Evolutionary conservation across 1,140 invertebrate species (phyloP), one percentile per base, ranked within the genome.

Genomic region (Eupristina koningsbergeri): DNA sequence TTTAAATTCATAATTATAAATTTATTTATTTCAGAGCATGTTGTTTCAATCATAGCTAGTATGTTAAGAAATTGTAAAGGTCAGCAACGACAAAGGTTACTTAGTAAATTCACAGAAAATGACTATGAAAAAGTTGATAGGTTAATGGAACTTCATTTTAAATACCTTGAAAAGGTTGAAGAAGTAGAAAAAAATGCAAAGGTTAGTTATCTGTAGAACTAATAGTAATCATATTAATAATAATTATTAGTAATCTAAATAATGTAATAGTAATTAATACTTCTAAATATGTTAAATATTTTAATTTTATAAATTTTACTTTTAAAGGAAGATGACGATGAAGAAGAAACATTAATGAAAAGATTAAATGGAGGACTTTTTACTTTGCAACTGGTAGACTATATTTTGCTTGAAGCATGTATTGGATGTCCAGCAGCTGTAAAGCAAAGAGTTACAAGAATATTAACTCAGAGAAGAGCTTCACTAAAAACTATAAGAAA

Each of bases 111-210:
- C 91, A 97, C 96, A 0, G 99, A 99, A 93, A 99, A 99, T 91
- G 98, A 99, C 93, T 96, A 98, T 88, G 99, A 99, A 93, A 99
- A 99, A 94, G 97, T 99, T 0, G 99, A 99, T 90, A 92, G 99
- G 87, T 93, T 99, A 26, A 93, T 99, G 89, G 99, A 99, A 91
- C 93, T 99, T 67, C 98, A 99, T 93, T 98, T 99, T 87, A 99
- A 99, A 91, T 99, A 99, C 93, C 94, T 98, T 87, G 97, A 98
- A 88, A 98, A 98, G 93, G 97, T 99, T 1, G 96, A 98, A 87
- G 93, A 94, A 75, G 94, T 97, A n/a, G 98, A 99, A 92, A 95
- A 95, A 69, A 93, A 94, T 84, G 86, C 87, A 31, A 93, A 89
- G 89, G 93, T 89, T 85, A 41, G 11, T 71, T 41, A 41, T 71